Evolutionary conservation across 35 echinoderm and acorn worm genomes (phyloP).

Genomic region (Acanthaster planci): DNA sequence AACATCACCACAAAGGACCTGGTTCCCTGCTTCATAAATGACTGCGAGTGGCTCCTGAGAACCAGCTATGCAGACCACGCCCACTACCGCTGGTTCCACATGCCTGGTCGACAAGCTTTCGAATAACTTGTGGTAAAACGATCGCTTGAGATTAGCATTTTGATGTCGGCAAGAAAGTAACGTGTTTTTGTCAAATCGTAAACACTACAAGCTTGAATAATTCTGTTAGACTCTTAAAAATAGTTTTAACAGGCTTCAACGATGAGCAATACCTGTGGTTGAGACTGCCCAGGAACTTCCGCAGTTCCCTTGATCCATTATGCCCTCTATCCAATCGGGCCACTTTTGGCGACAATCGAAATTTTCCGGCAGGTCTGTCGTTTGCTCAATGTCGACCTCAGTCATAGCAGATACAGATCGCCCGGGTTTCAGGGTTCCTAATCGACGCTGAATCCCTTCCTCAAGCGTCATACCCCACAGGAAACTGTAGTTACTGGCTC

Average conservation of each 20-base stretch:
- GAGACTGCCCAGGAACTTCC: conserved; percentile 97
- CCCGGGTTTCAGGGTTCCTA: conserved; percentile 64
- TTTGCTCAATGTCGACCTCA: conserved; percentile 57
- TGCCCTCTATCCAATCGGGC: conserved; percentile 64
- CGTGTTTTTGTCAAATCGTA: no score
- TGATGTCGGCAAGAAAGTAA: no score
- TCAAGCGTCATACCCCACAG: conserved; percentile 59
- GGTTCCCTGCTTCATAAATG: no score
- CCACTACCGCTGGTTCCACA: no score
- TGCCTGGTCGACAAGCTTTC: no score
- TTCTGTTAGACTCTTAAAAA: background rate
- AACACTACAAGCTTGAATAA: no score
- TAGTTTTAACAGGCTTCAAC: no score
- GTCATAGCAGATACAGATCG: conserved; percentile 51
- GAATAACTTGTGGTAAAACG: no score
- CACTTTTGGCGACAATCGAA: conserved; percentile 91
- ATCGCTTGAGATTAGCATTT: no score
- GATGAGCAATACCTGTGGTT: conserved; percentile 68
- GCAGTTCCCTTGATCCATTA: conserved; percentile 91
- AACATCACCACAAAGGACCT: no score
- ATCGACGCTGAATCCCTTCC: conserved; percentile 39
- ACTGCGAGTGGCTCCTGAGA: no score
- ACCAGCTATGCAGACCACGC: no score
- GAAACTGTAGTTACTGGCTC: conserved; percentile 60
- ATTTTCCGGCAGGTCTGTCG: conserved; percentile 46